A percentile compares a stretch with the other conserved stretches of the same genome.
These are phyloP conservation scores for Asbolus verrucosus DNA, from an alignment of 1,140 invertebrate genomes.

Conservation along the genomic window DNA sequence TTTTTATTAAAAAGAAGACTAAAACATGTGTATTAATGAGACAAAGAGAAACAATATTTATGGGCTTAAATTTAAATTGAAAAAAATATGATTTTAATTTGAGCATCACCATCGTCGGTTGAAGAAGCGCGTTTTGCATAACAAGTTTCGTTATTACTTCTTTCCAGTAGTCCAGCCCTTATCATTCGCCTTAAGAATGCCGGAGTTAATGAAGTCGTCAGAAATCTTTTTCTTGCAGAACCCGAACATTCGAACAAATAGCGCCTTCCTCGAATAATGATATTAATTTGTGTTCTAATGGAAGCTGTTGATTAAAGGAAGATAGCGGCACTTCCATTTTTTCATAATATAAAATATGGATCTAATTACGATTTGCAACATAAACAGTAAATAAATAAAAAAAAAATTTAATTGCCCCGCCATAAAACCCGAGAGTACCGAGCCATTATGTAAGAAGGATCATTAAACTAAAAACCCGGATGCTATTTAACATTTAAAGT, in stretches of 20 bases:
- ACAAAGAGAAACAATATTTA: too few relatives aligned
- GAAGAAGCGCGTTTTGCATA: too few relatives aligned
- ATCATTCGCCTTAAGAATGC: too few relatives aligned
- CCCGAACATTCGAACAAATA: neutral
- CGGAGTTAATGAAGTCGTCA: too few relatives aligned
- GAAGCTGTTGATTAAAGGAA: conserved; percentile 26
- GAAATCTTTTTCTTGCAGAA: too few relatives aligned
- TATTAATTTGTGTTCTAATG: conserved; percentile 14
- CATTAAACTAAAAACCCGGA: conserved; percentile 39
- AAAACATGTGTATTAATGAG: too few relatives aligned
- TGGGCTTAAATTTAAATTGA: too few relatives aligned
- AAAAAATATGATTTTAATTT: too few relatives aligned
- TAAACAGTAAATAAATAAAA: conserved; percentile 34
- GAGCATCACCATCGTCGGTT: too few relatives aligned
- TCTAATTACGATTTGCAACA: conserved; percentile 38
- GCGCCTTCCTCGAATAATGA: conserved; percentile 2
- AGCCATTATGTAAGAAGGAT: conserved; percentile 37
- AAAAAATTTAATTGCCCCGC: conserved; percentile 26
- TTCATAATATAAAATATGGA: conserved; percentile 33
- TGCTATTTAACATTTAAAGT: conserved; percentile 38
- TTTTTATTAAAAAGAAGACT: too few relatives aligned
- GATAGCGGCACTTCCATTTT: conserved; percentile 33
- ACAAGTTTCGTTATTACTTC: too few relatives aligned
- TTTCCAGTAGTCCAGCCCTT: too few relatives aligned
- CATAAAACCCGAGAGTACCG: conserved; percentile 32